Evolutionary conservation across 1,140 invertebrate species (phyloP), one percentile per base, ranked within the genome.

Genomic region (Microvelia longipes): DNA sequence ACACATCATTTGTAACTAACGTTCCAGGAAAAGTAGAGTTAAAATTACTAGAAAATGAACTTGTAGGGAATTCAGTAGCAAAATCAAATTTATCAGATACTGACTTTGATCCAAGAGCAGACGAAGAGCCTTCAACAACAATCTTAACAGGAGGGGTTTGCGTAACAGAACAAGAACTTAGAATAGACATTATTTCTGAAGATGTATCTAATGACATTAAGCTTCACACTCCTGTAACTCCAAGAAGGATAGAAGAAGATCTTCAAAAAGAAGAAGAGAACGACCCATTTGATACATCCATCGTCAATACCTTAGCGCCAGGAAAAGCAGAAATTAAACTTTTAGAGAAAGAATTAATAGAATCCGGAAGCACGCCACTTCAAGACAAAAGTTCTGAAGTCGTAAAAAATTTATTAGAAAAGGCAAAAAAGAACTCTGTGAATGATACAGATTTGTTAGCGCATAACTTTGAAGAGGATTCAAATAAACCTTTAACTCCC

Each of bases 241-340:
- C 75, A 61, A 72, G 68, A 66, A 75, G 71, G 69, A 69, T 73
- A 50, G 69, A 71, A 63, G 71, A 72, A 11, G 74, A 75, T 24
- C 19, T 71, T 61, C 65, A 71, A 15, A 62, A 69, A 14, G 64
- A 68, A 1, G 62, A 70, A 29, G 82, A 85, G 70, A 79, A 84
- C 68, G 90, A 93, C 81, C 91, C 91, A 0, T 93, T 93, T 77
- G 90, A 93, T 78, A 93, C 91, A 0, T 91, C 90, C 2, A 89
- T 90, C 75, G 88, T 89, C 5, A 82, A 82, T 26, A 85, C 86
- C 72, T 84, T 88, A 14, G 78, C 85, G 66, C 89, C 89, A 2
- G 86, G 87, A 1, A 87, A 88, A 79, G 86, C 88, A 1, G 90
- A 92, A 77, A 77, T 91, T 25, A 88, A 89, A 77, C 77, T 90